Conservation (phyloP, 2,797 vertebrate species). For the Acanthis flammea region DNA sequence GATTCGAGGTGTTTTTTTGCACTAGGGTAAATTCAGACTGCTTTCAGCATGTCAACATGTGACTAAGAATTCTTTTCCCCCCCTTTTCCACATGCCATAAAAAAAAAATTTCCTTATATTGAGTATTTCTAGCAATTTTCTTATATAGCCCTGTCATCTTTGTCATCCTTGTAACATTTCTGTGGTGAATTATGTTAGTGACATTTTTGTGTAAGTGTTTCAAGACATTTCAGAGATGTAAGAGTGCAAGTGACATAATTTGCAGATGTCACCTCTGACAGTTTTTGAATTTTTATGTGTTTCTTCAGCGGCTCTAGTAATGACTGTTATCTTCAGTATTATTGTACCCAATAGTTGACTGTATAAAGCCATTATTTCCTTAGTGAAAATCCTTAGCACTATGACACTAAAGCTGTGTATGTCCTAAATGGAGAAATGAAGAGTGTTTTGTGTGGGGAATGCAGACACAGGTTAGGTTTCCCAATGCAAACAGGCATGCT, state of each 20-base stretch:
- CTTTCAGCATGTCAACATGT: not conserved
- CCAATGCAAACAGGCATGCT: not conserved
- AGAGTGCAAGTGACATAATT: not conserved
- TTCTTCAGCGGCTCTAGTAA: conserved; percentile 11
- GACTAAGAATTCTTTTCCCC: not conserved
- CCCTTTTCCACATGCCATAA: not conserved
- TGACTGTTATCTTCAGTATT: not conserved
- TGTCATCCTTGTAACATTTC: not conserved
- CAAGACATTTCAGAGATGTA: not conserved
- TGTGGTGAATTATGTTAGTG: not conserved
- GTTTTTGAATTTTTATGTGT: not conserved
- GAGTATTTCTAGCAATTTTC: not conserved
- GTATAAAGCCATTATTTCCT: not conserved
- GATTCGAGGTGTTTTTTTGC: accelerated
- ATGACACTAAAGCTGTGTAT: not conserved
- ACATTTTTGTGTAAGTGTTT: conserved; percentile 7
- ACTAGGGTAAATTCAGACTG: not conserved
- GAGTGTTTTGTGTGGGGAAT: not conserved
- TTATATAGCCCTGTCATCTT: not conserved
- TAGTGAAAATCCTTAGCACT: not conserved
- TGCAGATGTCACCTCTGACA: not conserved
- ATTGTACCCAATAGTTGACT: not conserved
- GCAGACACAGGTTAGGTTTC: not conserved
- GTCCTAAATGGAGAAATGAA: not conserved
- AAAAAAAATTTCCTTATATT: not conserved